Evolutionary conservation across 2,888 invertebrate genomes (phyloP).

Genomic region (Mythimna vitellina): DNA sequence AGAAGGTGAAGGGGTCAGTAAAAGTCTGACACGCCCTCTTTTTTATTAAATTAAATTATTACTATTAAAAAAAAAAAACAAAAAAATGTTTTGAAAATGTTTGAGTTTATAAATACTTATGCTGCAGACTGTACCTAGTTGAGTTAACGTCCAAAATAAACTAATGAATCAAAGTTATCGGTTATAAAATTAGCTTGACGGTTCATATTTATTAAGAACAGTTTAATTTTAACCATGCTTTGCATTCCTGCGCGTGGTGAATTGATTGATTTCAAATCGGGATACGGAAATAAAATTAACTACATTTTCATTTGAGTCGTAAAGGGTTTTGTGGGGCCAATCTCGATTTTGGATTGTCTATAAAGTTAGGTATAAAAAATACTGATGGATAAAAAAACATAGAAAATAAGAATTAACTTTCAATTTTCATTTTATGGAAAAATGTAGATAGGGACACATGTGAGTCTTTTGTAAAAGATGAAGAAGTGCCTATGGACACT

Average conservation of each 20-base stretch:
- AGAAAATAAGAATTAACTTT: too few relatives aligned
- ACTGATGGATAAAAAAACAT: too few relatives aligned
- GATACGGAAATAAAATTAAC: constrained; percentile 1
- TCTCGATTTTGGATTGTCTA: not conserved
- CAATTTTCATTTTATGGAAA: too few relatives aligned
- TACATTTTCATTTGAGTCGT: not conserved
- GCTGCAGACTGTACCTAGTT: constrained; percentile 33
- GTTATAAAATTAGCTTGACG: constrained; percentile 50
- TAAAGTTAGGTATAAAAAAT: too few relatives aligned
- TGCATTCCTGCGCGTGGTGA: constrained; percentile 48
- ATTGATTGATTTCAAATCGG: constrained; percentile 48
- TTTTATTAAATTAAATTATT: too few relatives aligned
- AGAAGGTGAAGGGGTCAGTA: too few relatives aligned
- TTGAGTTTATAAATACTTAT: not conserved
- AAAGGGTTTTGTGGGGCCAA: not conserved
- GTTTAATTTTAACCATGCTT: constrained; percentile 56
- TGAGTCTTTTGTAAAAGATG: too few relatives aligned
- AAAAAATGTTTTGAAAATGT: too few relatives aligned
- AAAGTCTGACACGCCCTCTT: too few relatives aligned
- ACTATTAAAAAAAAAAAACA: too few relatives aligned
- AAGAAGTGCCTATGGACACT: too few relatives aligned
- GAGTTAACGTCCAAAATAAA: constrained; percentile 41
- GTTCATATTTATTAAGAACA: constrained; percentile 37
- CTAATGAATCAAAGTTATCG: constrained; percentile 55
- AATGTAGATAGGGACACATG: too few relatives aligned